Percentiles rank a stretch among this genome's conserved stretches.
These are phyloP conservation scores for Mamestra brassicae DNA, from an alignment of 2,888 invertebrate species.

Conservation along the genomic window DNA sequence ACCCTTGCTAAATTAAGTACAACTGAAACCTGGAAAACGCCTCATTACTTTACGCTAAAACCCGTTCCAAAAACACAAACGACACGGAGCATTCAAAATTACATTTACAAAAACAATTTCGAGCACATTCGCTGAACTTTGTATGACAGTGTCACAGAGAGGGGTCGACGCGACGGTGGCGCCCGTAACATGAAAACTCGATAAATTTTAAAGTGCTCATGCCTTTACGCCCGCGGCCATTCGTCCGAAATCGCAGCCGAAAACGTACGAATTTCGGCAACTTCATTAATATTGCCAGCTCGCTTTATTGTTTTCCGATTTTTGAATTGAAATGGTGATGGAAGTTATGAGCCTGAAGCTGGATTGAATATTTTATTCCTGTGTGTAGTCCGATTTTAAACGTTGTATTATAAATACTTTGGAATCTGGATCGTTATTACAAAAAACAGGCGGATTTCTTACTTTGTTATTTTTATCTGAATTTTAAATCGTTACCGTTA, in stretches of 20 bases:
- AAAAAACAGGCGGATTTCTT: conserved; percentile 6
- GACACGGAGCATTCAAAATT: conserved; percentile 38
- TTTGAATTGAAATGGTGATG: conserved; percentile 49
- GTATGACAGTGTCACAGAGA: conserved; percentile 60
- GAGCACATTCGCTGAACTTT: conserved; percentile 60
- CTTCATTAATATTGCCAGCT: conserved; percentile 66
- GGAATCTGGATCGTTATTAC: background rate
- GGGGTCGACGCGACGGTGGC: conserved; percentile 45
- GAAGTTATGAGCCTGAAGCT: conserved; percentile 21
- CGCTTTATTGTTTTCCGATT: conserved; percentile 65
- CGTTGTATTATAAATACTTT: conserved; percentile 26
- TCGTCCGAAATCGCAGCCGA: conserved; percentile 72
- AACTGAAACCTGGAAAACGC: background rate
- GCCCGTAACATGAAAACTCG: conserved; percentile 84
- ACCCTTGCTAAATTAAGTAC: background rate
- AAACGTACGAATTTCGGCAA: conserved; percentile 64
- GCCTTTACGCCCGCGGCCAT: conserved; percentile 79
- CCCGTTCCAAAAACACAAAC: conserved; percentile 38
- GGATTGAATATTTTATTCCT: conserved; percentile 35
- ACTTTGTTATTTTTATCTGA: conserved; percentile 9
- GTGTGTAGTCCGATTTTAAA: conserved; percentile 21
- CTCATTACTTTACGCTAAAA: background rate
- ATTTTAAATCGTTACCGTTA: conserved; percentile 6
- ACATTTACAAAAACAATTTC: conserved; percentile 54
- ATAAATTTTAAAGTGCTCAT: conserved; percentile 88